phyloP scores from a whole-genome alignment of 2,888 invertebrate species.

The Meteorus cinctellus region DNA sequence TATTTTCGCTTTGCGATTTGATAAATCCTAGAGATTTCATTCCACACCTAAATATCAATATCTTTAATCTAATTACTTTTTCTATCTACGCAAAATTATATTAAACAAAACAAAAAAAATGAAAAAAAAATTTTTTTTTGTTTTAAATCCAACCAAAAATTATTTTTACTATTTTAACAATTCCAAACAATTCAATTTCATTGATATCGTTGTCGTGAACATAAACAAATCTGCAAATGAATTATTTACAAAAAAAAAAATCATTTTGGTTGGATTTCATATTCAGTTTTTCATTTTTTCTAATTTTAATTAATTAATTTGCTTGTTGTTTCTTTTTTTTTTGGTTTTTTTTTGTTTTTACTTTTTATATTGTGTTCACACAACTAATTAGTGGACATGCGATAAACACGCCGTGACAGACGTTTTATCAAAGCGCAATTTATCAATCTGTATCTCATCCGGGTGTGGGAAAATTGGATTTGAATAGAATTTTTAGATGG shows the following conservation, averaged over 20 bases:
- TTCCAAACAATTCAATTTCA: neutral
- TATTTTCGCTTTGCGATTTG: conserved; percentile 21
- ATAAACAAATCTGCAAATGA: neutral
- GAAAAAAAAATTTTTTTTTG: neutral
- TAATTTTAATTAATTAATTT: conserved; percentile 19
- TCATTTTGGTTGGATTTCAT: neutral
- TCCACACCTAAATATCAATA: conserved; percentile 44
- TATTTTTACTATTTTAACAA: too few relatives aligned
- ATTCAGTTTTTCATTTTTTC: neutral
- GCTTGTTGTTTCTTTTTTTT: conserved; percentile 37
- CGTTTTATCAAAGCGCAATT: conserved; percentile 51
- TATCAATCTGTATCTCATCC: conserved; percentile 36
- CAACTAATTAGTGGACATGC: conserved; percentile 58
- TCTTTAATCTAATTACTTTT: conserved; percentile 50
- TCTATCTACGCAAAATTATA: conserved; percentile 43
- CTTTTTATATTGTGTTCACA: conserved; percentile 23
- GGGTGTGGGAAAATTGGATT: conserved; percentile 10
- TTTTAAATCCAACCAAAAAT: neutral
- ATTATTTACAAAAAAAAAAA: too few relatives aligned
- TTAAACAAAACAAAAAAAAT: neutral
- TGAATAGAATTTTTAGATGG: neutral
- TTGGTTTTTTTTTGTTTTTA: neutral
- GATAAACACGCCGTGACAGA: conserved; percentile 56
- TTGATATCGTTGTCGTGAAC: neutral
- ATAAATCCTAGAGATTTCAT: conserved; percentile 46